phyloP scores from a whole-genome alignment of 2,888 invertebrate genomes.

The Deroplatys truncata region DNA sequence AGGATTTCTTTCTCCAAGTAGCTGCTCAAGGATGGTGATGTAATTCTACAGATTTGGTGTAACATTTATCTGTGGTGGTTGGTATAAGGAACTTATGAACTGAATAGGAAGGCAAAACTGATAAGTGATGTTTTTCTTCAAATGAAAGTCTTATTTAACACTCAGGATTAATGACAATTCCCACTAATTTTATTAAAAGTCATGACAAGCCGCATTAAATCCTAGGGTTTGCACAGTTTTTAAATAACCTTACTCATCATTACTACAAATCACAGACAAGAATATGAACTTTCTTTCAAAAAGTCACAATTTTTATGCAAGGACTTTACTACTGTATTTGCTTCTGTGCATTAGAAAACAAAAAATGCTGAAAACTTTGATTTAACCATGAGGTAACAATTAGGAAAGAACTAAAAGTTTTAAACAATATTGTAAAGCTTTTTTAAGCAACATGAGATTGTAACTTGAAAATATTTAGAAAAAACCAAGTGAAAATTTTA shows the following conservation, averaged over 20 bases:
- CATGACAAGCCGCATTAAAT: background rate
- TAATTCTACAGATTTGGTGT: too few species aligned
- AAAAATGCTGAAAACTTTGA: background rate
- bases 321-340: background rate
- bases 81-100: background rate
- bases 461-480: background rate
- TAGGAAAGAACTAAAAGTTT: background rate
- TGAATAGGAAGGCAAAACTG: background rate
- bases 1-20: background rate
- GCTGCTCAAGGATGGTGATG: background rate
- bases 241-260: background rate
- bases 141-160: background rate
- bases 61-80: background rate
- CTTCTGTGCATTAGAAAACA: background rate
- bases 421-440: background rate
- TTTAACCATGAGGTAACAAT: background rate
- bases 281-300: background rate
- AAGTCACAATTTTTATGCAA: background rate
- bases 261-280: background rate
- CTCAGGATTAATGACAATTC: background rate
- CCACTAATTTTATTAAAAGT: background rate
- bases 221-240: background rate
- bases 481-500: background rate
- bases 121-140: background rate
- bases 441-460: background rate